Base-by-base conservation (phyloP, 37 sponge, comb jelly and placozoan species). In the Beroe forskalii region DNA sequence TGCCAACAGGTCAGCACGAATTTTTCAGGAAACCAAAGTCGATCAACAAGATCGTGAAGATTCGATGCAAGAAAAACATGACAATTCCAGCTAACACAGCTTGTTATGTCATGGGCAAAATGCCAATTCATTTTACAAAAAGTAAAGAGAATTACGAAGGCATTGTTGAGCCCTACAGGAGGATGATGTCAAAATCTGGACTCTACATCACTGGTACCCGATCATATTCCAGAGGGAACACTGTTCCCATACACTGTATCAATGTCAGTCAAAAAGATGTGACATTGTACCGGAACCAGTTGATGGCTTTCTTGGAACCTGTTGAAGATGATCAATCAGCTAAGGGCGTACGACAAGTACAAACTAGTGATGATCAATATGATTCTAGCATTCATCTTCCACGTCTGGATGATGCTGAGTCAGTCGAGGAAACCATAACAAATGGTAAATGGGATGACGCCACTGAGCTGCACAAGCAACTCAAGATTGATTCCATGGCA, bases 401-500 rank as follows among this genome's bases (percentile, higher is more conserved):
- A 3, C 8, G 86, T 4, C 86, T 80, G 9, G 38, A 32, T 24
- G 86, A 80, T 30, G 86, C 86, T 1, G 14, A 14, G 1, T 44
- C 86, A 24, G 55, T 44, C 44, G 86, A 80, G 14, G 86, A 80
- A 44, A 80, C 86, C 1, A 80, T 44, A 14, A 38, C 8, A 80
- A 27, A 42, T 1, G 86, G 86, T 3, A 41, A 42, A n/a, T 80
- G 86, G 86, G 55, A 80, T 32, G 55, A 80, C 30, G 30, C 22
- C 8, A 44, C 23, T 4, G 4, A 38, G 37, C 28, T 80, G 23
- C 30, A 80, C 55, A 37, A 80, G 35, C 37, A 80, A 37, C 35
- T 80, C 28, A 23, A 38, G 8, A 80, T 80, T 19, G 86, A 80
- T 17, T 9, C 40, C 48, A 44, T 80, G 55, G 28, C 40, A 43